phyloP scores from a whole-genome alignment of 2,888 invertebrate species.

The Augochlorella aurata region DNA sequence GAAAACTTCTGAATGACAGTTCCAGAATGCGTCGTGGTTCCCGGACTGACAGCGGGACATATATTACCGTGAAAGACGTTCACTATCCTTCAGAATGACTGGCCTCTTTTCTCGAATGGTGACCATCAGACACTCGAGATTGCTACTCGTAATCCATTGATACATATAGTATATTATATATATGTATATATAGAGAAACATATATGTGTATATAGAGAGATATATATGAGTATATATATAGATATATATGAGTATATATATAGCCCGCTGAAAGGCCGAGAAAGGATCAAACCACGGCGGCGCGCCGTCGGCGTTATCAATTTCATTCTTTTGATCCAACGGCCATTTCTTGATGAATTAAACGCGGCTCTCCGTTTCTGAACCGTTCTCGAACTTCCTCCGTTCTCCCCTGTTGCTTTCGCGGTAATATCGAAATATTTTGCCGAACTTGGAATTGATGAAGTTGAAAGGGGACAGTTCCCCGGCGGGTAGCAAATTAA shows the following conservation, averaged over 20 bases:
- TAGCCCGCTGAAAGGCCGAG: not conserved
- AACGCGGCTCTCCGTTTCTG: not conserved
- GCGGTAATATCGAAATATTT: not conserved
- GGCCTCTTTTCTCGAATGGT: conserved; percentile 54
- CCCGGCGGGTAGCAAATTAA: not conserved
- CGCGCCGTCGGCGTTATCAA: conserved; percentile 32
- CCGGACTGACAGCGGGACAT: conserved; percentile 56
- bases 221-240: not conserved
- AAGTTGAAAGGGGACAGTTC: not conserved
- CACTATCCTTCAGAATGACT: conserved; percentile 59
- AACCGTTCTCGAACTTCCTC: not conserved
- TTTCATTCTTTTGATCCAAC: not conserved
- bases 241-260: too few species aligned
- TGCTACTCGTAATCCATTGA: conserved; percentile 43
- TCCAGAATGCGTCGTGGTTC: conserved; percentile 50
- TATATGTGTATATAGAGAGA: not conserved
- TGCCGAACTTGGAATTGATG: not conserved
- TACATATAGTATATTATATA: conserved; percentile 20
- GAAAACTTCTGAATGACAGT: conserved; percentile 64
- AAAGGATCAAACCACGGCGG: conserved; percentile 11
- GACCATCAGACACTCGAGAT: conserved; percentile 58
- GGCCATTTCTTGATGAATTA: conserved; percentile 15
- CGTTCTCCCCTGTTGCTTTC: not conserved
- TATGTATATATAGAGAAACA: not conserved
- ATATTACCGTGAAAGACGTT: conserved; percentile 54